Percentiles rank a stretch among this genome's conserved stretches.
phyloP scores from a whole-genome alignment of 2,888 invertebrate genomes.

The Rhagonycha lutea region DNA sequence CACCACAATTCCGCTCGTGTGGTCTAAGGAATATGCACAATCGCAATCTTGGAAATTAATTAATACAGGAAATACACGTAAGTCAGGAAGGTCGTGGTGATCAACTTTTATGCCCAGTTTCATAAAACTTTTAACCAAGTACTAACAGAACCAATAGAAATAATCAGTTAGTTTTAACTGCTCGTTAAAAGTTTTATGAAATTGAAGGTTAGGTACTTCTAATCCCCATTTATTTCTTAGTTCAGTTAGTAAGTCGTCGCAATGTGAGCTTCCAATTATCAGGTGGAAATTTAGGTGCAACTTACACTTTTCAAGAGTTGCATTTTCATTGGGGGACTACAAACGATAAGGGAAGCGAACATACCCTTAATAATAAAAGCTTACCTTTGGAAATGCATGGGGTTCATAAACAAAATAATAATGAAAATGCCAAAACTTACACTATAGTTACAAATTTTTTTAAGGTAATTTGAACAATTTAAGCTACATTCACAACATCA shows the following conservation, averaged over 20 bases:
- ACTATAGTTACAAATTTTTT: constrained; percentile 2
- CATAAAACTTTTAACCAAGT: too few species aligned
- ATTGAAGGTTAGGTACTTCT: not conserved
- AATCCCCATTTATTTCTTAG: constrained; percentile 3
- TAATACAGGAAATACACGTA: constrained; percentile 12
- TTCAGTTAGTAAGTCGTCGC: not conserved
- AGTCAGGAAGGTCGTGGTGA: not conserved
- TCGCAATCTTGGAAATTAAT: not conserved
- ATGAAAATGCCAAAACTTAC: not conserved
- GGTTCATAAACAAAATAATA: constrained; percentile 5
- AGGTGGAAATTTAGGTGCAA: not conserved
- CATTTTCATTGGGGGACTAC: constrained; percentile 23
- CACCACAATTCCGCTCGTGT: constrained; percentile 1
- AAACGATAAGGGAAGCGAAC: constrained; percentile 15
- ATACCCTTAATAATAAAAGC: not conserved
- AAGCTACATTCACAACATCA: not conserved
- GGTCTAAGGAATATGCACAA: not conserved
- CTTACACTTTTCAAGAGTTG: constrained; percentile 12
- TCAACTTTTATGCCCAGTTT: not conserved
- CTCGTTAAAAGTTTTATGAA: too few species aligned
- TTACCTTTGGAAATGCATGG: constrained; percentile 24
- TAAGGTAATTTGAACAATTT: not conserved
- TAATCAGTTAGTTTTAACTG: not conserved
- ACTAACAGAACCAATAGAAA: too few species aligned
- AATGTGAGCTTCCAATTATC: not conserved